Evolutionary conservation across 2,113 vertebrate genomes (phyloP).

Genomic region (Chascanopsetta lugubris): DNA sequence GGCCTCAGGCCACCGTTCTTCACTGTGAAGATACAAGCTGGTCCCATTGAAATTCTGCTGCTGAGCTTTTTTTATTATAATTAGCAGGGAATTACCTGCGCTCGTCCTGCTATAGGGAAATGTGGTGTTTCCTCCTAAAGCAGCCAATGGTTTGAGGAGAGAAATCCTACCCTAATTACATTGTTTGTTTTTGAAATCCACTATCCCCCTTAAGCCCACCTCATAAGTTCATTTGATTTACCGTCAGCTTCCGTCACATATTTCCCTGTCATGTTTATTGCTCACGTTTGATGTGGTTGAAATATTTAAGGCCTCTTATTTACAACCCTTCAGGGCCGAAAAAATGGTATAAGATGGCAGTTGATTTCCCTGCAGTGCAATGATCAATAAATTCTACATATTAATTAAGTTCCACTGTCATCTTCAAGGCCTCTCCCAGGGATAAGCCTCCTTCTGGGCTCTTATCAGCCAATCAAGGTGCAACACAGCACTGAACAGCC

Average conservation of each 20-base stretch:
- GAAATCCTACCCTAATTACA: conserved; percentile 38
- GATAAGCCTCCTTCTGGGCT: conserved; percentile 30
- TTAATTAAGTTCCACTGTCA: conserved; percentile 79
- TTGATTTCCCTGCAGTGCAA: conserved; percentile 71
- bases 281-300: conserved; percentile 40
- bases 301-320: conserved; percentile 65
- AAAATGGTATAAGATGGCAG: conserved; percentile 68
- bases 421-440: conserved; percentile 61
- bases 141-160: conserved; percentile 18
- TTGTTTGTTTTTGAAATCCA: conserved; percentile 22
- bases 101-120: conserved; percentile 17
- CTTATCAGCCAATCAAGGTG: conserved; percentile 41
- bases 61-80: conserved; percentile 66
- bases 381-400: conserved; percentile 81
- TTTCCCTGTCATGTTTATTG: conserved; percentile 57
- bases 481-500: not conserved
- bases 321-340: conserved; percentile 39
- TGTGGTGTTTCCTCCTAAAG: conserved; percentile 40
- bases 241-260: conserved; percentile 33
- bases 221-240: conserved; percentile 62
- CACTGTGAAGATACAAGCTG: conserved; percentile 53
- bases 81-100: conserved; percentile 66
- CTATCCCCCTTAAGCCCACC: conserved; percentile 1
- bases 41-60: conserved; percentile 56
- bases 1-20: conserved; percentile 45